A percentile compares a stretch with the other conserved stretches of the same genome.
Evolutionary conservation across 1,140 invertebrate species (phyloP).

Genomic region (Periplaneta americana): DNA sequence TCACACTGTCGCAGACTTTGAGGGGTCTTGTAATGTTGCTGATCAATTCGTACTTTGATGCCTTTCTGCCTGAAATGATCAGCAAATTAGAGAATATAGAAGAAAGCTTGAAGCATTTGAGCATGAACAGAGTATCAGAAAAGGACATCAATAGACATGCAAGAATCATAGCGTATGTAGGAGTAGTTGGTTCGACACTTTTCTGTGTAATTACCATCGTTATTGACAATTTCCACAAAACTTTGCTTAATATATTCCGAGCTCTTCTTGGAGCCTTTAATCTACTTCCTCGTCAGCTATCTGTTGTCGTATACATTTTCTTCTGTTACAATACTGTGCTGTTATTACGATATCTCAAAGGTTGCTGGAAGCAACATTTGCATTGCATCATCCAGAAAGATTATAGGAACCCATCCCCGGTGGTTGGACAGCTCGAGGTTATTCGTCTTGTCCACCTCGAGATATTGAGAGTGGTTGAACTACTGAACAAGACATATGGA

Average conservation of each 20-base stretch:
- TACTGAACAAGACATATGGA: neutral
- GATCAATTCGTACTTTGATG: neutral
- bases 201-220: neutral
- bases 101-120: neutral
- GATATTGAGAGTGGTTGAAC: neutral
- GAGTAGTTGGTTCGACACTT: neutral
- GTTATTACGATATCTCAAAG: neutral
- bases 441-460: neutral
- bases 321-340: neutral
- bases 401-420: neutral
- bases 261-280: neutral
- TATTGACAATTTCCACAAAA: neutral
- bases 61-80: neutral
- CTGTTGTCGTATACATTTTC: neutral
- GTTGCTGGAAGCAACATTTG: neutral
- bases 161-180: neutral
- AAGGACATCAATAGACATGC: neutral
- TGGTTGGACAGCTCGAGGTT: neutral
- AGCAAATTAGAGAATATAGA: neutral
- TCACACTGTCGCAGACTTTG: neutral
- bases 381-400: neutral
- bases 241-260: no score
- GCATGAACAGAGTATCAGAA: neutral
- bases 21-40: neutral
- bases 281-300: neutral